phyloP scores from a whole-genome alignment of 2,888 invertebrate species.

The Anarsia innoxiella region DNA sequence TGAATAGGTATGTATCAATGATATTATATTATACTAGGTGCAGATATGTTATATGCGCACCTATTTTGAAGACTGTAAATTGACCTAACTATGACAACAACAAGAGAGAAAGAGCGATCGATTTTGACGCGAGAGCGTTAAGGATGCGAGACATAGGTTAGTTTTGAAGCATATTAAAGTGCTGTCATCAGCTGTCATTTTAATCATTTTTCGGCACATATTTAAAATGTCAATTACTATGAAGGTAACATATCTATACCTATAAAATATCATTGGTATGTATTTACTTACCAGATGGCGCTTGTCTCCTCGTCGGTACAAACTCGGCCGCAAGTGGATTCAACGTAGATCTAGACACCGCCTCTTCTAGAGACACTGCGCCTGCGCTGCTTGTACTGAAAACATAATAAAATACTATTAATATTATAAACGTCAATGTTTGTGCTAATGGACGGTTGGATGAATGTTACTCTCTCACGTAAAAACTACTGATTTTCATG shows the following conservation, averaged over 20 bases:
- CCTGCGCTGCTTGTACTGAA: constrained; percentile 48
- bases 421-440: neutral
- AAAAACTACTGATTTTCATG: neutral
- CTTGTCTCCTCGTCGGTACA: constrained; percentile 72
- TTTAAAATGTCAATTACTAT: too few species aligned
- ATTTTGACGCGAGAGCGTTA: too few species aligned
- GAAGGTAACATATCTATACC: too few species aligned
- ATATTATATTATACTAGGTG: too few species aligned
- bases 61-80: too few species aligned
- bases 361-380: constrained; percentile 45
- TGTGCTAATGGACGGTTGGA: neutral
- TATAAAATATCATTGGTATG: neutral
- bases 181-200: too few species aligned
- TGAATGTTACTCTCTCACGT: neutral
- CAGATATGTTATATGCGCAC: too few species aligned
- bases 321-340: constrained; percentile 92
- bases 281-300: neutral
- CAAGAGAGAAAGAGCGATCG: too few species aligned
- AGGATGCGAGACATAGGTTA: neutral
- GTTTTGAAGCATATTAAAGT: neutral
- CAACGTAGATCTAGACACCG: constrained; percentile 80
- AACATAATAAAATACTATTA: neutral
- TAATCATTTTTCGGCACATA: too few species aligned
- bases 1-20: too few species aligned
- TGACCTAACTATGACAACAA: too few species aligned